Conservation (phyloP, 2,888 invertebrate genomes). For the Temnothorax unifasciatus region DNA sequence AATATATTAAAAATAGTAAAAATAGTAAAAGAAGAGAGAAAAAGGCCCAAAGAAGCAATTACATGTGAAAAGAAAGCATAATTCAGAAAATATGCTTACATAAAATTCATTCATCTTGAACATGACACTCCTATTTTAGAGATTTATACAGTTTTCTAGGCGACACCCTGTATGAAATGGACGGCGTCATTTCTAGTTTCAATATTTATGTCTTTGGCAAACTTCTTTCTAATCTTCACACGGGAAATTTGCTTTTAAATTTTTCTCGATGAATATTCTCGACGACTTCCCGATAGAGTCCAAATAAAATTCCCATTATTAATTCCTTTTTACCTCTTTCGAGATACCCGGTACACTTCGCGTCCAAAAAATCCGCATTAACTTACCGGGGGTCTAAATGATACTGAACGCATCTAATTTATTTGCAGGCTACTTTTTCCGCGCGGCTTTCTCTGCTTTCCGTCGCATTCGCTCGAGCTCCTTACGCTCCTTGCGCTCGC, state of each 20-base stretch:
- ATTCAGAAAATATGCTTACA: neutral
- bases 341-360: constrained; percentile 44
- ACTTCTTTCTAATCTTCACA: neutral
- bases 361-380: constrained; percentile 22
- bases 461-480: constrained; percentile 94
- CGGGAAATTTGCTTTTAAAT: constrained; percentile 10
- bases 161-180: constrained; percentile 53
- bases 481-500: constrained; percentile 94
- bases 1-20: neutral
- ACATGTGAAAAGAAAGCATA: neutral
- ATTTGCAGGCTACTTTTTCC: constrained; percentile 85
- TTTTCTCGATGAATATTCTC: neutral
- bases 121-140: neutral
- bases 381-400: constrained; percentile 5
- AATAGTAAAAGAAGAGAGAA: neutral
- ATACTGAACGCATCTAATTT: constrained; percentile 26
- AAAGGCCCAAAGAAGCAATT: neutral
- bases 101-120: constrained; percentile 22
- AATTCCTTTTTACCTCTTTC: constrained; percentile 30
- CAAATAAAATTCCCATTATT: neutral
- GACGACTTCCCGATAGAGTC: neutral
- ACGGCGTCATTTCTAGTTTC: constrained; percentile 46
- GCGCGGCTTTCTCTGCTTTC: constrained; percentile 94
- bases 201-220: neutral
- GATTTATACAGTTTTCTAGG: neutral